Evolutionary conservation across 30 jellyfish, hydroid and myxozoan genomes (phyloP), one percentile per base, ranked within the genome.

Genomic region (Chironex yamaguchii): DNA sequence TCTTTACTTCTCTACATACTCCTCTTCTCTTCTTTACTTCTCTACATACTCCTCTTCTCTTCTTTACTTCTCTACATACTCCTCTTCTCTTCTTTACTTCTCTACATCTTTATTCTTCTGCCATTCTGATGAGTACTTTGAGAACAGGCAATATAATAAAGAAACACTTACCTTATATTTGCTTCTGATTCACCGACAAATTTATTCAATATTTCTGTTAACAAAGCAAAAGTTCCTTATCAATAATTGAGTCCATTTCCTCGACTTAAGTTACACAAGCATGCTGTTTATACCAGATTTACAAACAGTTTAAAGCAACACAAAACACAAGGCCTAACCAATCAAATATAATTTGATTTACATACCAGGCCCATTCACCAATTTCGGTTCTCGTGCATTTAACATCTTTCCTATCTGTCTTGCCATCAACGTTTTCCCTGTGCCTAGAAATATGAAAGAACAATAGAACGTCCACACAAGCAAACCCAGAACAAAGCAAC

Each of bases 181-280:
- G 97, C 97, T 79, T 96, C 99, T 24, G 99, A 96, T 72, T 90
- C 99, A 14, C 99, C 99, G 58, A 96, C 99, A 84, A 79, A 96
- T 76, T 96, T 96, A 82, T 96, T 96, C 76, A 96, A 67, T 28
- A 96, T 96, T 82, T 96, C 99, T 62, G 52, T 28, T 52, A 32
- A 51, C 13, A 12, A 62, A 70, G 13, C 13, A 21, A 20, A 76
- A 51, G 3, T 36, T 36, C 9, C 42, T 21, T 4, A 36, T 23
- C 29, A 58, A 9, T 42, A 17, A 42, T 6, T 9, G 17, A 9
- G 13, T 42, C 58, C 13, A 17, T 6, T n/a, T n/a, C n/a, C n/a
- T n/a, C n/a, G n/a, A n/a, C n/a, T n/a, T n/a, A n/a, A n/a, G n/a
- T n/a, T n/a, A n/a, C n/a, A n/a, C n/a, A n/a, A 17, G 58, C 58